A percentile compares a stretch with the other conserved stretches of the same genome.
phyloP scores from a whole-genome alignment of 2,113 vertebrate species.

The Archilochus colubris region DNA sequence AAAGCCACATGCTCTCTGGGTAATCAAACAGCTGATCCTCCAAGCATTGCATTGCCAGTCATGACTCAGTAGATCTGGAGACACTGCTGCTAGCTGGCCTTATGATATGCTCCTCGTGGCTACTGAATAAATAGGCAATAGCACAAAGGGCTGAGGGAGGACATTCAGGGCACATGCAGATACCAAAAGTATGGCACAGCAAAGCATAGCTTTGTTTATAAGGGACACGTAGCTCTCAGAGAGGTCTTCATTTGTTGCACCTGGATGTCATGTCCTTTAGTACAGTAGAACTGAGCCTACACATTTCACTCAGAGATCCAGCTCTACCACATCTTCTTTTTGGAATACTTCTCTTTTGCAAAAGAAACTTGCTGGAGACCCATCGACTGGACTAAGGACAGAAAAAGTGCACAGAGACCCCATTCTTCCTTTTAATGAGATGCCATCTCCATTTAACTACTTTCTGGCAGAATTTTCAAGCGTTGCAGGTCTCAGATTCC shows the following conservation, averaged over 20 bases:
- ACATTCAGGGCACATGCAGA: conserved; percentile 12
- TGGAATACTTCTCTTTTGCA: neutral
- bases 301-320: neutral
- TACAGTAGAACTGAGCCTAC: neutral
- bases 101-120: conserved; percentile 42
- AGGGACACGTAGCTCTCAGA: neutral
- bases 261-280: neutral
- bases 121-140: conserved; percentile 45
- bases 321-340: neutral
- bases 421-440: conserved; percentile 64
- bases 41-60: neutral
- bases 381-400: neutral
- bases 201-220: neutral
- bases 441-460: conserved; percentile 54
- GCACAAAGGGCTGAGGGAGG: conserved; percentile 47
- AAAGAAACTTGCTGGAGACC: neutral
- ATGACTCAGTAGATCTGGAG: conserved; percentile 57
- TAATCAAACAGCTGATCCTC: conserved; percentile 65
- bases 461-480: conserved; percentile 58
- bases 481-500: conserved; percentile 62
- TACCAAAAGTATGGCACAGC: neutral
- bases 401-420: conserved; percentile 37
- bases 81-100: conserved; percentile 40
- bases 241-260: neutral
- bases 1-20: conserved; percentile 53